Evolutionary conservation across 2,113 vertebrate genomes (phyloP), one percentile per base, ranked within the genome.

Genomic region (Grammomys surdaster): DNA sequence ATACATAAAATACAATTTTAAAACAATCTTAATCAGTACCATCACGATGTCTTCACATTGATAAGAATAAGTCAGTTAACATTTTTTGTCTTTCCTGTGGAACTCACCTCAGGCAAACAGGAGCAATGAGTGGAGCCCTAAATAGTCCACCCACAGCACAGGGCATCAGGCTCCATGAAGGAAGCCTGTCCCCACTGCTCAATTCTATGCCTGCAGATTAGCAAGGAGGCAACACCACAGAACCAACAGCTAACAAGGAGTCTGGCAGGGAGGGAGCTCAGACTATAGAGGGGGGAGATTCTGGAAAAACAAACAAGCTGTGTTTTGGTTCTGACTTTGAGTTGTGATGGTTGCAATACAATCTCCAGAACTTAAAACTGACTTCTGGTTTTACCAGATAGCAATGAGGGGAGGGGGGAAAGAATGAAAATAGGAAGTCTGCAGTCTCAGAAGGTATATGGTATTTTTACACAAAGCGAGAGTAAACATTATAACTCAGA

Each of bases 81-180:
- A 1, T n/a, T 16, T 28, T 33, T 36, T 0, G 20, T 33, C 65
- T 13, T 0, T 4, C 2, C 0, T 1, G 3, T 11, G 54, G 40
- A 36, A 46, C 3, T 1, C 2, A 24, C 17, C 20, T 48, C 12
- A 2, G n/a, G 70, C 33, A 7, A 12, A 10, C 4, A 65, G 54
- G 80, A 22, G 2, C n/a, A 2, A n/a, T n/a, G 9, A 28, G 33
- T 48, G 22, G 54, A 28, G 1, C 4, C 2, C 1, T 11, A n/a
- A 4, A 67, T 60, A 86, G 28, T 70, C 19, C 12, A 5, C 14
- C 46, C 19, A 36, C 20, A n/a, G 63, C 48, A n/a, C 48, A n/a
- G 20, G 67, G 20, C 67, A 26, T 4, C 11, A 19, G 33, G 46
- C 10, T 70, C 46, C 16, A 0, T 2, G 46, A 43, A 56, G 60